A percentile compares a stretch with the other conserved stretches of the same genome.
Conservation (phyloP, 1,140 invertebrate genomes). For the Drosophila rhopaloa region DNA sequence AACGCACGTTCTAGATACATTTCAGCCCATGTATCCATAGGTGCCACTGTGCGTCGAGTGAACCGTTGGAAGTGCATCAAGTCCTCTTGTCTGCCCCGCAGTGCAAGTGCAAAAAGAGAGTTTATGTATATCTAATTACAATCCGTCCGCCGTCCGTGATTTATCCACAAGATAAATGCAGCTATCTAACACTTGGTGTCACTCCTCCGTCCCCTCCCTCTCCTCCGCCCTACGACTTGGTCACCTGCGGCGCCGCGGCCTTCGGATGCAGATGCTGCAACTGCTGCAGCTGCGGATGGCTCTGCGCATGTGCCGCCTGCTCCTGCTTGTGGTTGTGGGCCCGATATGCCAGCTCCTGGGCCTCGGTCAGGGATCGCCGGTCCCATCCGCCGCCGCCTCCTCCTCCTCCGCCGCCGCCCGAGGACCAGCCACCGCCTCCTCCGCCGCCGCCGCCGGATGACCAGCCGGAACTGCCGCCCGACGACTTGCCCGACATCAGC, state of each 20-base stretch:
- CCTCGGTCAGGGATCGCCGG: slow-evolving; percentile 85
- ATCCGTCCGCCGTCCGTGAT: slow-evolving; percentile 48
- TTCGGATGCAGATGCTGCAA: slow-evolving; percentile 51
- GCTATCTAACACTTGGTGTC: slow-evolving; percentile 42
- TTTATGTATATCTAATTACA: slow-evolving; percentile 74
- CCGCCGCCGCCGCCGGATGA: slow-evolving; percentile 86
- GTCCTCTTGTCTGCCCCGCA: slow-evolving; percentile 43
- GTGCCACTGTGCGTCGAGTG: slow-evolving; percentile 67
- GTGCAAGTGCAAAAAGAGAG: slow-evolving; percentile 51
- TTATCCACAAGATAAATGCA: slow-evolving; percentile 82
- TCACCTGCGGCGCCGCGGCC: slow-evolving; percentile 34
- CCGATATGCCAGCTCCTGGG: slow-evolving; percentile 89
- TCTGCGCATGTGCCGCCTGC: slow-evolving; percentile 26
- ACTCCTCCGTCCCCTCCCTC: slow-evolving; percentile 23
- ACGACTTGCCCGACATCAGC: slow-evolving; percentile 88
- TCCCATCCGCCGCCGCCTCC: slow-evolving; percentile 85
- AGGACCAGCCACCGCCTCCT: slow-evolving; percentile 87
- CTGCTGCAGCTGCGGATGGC: slow-evolving; percentile 48
- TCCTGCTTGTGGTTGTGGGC: slow-evolving; percentile 85
- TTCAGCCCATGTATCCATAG: slow-evolving; percentile 63
- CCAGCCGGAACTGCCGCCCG: slow-evolving; percentile 86
- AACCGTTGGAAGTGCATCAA: slow-evolving; percentile 72
- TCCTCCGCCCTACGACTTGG: slow-evolving; percentile 59
- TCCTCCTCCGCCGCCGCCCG: slow-evolving; percentile 85
- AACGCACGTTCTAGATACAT: slow-evolving; percentile 75